Evolutionary conservation across 2,113 vertebrate genomes (phyloP), one percentile per base, ranked within the genome.

Genomic region (Oxyura jamaicensis): DNA sequence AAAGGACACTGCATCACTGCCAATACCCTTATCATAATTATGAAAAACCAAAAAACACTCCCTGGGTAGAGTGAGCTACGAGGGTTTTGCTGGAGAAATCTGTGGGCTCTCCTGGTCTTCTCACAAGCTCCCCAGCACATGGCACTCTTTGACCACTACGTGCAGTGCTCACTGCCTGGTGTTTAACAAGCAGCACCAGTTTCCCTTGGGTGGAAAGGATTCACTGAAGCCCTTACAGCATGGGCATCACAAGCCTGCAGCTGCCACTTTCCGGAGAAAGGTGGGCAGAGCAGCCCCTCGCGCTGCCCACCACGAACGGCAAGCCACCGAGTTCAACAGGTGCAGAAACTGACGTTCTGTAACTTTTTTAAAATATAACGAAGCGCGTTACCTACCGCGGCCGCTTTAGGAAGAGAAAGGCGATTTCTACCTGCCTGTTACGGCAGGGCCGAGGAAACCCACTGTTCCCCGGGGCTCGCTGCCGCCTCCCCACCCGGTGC

Each of bases 261-360:
- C 29, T 48, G 15, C 25, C 56, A 50, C 63, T 86, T 25, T 16
- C 36, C n/a, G 16, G 50, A 5, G 2, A 52, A 71, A 63, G 1
- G 8, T 21, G 13, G 73, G 62, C 0, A 0, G 59, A 88, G 5
- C 58, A 15, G 7, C 44, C 16, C 23, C 8, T 14, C 44, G 25
- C 21, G 22, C 0, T 4, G 3, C 8, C 55, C 55, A 13, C 14
- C 42, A 36, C 0, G 28, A 5, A 1, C 3, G 19, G 0, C 6
- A 1, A 1, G 26, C 13, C 1, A 29, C 15, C 25, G 53, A 93
- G 92, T 0, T 58, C 81, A 93, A 92, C 83, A 93, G 42, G 81
- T 89, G 65, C 17, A 56, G 39, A 6, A 8, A 2, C 9, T 33
- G 19, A 2, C 39, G 67, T 71, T 20, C 17, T 4, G 4, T 0